Percentiles rank a stretch among this genome's conserved stretches.
Conservation (phyloP, 2,888 invertebrate species). For the Parascotia fuliginaria region DNA sequence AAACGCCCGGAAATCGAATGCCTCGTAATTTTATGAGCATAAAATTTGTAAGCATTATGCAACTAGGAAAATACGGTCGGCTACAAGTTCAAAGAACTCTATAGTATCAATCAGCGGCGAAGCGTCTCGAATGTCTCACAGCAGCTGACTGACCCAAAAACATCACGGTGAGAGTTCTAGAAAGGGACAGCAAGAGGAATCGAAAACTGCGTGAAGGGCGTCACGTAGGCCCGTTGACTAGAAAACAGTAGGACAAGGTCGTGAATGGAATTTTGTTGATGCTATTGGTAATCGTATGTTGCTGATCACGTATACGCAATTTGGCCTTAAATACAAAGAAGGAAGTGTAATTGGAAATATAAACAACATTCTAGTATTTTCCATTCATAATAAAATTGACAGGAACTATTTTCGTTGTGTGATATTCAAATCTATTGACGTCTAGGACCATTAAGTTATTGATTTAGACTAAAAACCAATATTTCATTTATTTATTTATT, state of each 20-base stretch:
- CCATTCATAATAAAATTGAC: no score
- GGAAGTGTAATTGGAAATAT: background rate
- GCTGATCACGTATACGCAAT: background rate
- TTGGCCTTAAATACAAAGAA: background rate
- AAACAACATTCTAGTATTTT: background rate
- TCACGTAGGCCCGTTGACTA: conserved; percentile 68
- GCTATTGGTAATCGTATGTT: conserved; percentile 26
- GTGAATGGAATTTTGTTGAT: conserved; percentile 43
- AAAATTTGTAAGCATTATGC: conserved; percentile 21
- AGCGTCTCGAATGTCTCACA: conserved; percentile 28
- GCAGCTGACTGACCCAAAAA: conserved; percentile 65
- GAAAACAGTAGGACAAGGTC: conserved; percentile 67
- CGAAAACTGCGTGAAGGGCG: conserved; percentile 58
- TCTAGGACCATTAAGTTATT: no score
- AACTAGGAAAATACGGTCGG: conserved; percentile 22
- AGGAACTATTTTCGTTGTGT: no score
- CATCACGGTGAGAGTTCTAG: conserved; percentile 34
- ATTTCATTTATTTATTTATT: no score
- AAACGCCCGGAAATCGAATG: background rate
- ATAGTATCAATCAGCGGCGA: conserved; percentile 37
- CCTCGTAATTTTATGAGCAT: conserved; percentile 2
- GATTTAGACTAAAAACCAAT: no score
- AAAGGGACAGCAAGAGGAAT: conserved; percentile 50
- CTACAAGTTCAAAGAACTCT: conserved; percentile 43
- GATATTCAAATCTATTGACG: no score